Base-by-base conservation (phyloP, 1,140 invertebrate species). In the Pseudobourletiella spinata region DNA sequence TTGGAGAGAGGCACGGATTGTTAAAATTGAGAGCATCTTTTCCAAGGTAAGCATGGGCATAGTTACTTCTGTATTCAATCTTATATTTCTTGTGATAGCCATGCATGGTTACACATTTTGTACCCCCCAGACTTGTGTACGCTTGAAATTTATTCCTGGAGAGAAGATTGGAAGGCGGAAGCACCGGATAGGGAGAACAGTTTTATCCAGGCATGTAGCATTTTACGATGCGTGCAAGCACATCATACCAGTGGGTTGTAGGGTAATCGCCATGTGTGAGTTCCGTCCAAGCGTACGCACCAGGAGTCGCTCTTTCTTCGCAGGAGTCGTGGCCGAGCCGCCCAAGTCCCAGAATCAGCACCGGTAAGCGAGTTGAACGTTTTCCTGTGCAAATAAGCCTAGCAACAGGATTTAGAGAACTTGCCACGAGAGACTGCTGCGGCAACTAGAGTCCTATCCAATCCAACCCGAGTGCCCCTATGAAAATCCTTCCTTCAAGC, bases 271-370 rank as follows among this genome's bases (percentile, higher is more conserved):
- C 1, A n/a, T n/a, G n/a, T n/a, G n/a, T n/a, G n/a, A n/a, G n/a
- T n/a, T n/a, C n/a, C n/a, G n/a, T n/a, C n/a, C n/a, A n/a, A n/a
- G n/a, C n/a, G n/a, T n/a, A n/a, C 32, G 32, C n/a, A 39, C 32
- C 8, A 8, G 8, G 32, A n/a, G n/a, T 39, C 8, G n/a, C 8
- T 11, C 32, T 11, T 91, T 84, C 73, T 95, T 91, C 77, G 87
- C 89, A 11, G 91, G 91, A 14, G 83, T 95, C 28, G 82, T 95
- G 25, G 91, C 90, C 0, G 92, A 96, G 73, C 83, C 88, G 22
- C 86, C 90, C 0, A 89, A 86, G 72, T 78, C 80, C 0, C 82
- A 83, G 35, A 93, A 92, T 73, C 82, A 80, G 63, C 85, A 82
- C 71, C 82, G 86, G 50, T 54, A 54, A 16, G 20, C 50, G n/a